These are phyloP conservation scores for Lagocephalus sceleratus DNA, from an alignment of 2,797 vertebrate genomes.

Conservation along the genomic window DNA sequence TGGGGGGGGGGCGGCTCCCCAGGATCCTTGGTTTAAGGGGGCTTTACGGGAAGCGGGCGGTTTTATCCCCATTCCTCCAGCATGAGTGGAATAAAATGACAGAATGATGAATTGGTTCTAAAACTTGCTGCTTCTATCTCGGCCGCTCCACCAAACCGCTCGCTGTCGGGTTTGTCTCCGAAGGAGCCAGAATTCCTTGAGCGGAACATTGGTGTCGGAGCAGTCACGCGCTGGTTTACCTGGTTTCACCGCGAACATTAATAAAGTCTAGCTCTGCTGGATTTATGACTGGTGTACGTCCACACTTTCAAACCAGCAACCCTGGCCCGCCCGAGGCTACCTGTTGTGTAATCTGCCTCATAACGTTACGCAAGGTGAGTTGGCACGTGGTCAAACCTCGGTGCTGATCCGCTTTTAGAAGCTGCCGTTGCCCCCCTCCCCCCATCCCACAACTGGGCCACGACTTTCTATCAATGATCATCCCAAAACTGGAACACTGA, in stretches of 20 bases:
- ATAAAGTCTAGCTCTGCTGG: neutral
- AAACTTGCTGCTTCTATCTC: no score
- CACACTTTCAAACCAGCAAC: neutral
- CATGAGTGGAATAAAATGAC: conserved; percentile 4
- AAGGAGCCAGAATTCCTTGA: no score
- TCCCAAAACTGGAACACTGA: no score
- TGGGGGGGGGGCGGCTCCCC: neutral
- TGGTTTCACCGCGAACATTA: conserved; percentile 8
- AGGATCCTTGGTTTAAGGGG: conserved; percentile 9
- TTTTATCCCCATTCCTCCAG: conserved; percentile 7
- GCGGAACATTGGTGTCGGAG: neutral
- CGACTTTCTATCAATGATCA: no score
- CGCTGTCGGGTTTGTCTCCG: neutral
- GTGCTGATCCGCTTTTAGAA: neutral
- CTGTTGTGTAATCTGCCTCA: conserved; percentile 45
- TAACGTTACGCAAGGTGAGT: conserved; percentile 42
- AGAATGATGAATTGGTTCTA: neutral
- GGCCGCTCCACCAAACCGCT: no score
- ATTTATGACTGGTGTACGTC: conserved; percentile 37
- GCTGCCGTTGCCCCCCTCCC: neutral
- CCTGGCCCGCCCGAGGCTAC: conserved; percentile 18
- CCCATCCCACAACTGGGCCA: neutral
- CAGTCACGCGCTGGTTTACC: conserved; percentile 5
- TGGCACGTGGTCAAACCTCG: conserved; percentile 19
- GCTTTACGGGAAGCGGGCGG: neutral